phyloP scores from a whole-genome alignment of 2,113 vertebrate species.

The Nibea albiflora region DNA sequence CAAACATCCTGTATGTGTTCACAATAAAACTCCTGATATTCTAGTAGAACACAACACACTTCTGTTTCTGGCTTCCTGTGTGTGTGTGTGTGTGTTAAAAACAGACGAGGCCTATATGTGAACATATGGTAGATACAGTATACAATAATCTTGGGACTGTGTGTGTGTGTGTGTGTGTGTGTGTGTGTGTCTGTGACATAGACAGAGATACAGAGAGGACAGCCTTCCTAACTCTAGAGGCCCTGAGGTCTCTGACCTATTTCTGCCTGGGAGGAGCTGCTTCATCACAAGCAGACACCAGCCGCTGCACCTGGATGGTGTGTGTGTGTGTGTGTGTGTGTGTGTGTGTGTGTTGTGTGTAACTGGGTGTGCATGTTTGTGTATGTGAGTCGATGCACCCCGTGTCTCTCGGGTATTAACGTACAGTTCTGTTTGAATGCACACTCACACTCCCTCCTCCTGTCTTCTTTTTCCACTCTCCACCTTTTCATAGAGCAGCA shows the following conservation, averaged over 20 bases:
- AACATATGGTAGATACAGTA: background rate
- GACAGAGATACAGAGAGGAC: slow-evolving; percentile 47
- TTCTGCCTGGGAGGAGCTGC: slow-evolving; percentile 72
- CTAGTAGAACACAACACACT: background rate
- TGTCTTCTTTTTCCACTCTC: slow-evolving; percentile 39
- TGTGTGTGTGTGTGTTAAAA: slow-evolving; percentile 1
- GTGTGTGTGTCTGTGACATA: background rate
- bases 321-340: slow-evolving; percentile 21
- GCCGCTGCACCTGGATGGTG: slow-evolving; percentile 62
- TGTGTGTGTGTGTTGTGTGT: slow-evolving; percentile 22
- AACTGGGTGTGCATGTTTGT: slow-evolving; percentile 15
- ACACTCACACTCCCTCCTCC: slow-evolving; percentile 47
- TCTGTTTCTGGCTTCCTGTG: background rate
- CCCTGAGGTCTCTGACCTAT: slow-evolving; percentile 75
- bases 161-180: background rate
- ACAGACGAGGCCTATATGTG: background rate
- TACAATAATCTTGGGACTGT: background rate
- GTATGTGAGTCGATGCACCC: slow-evolving; percentile 1
- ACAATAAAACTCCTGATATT: background rate
- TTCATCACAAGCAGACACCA: slow-evolving; percentile 74
- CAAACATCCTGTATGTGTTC: background rate
- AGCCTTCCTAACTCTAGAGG: slow-evolving; percentile 54
- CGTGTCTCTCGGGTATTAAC: slow-evolving; percentile 57
- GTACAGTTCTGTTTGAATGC: slow-evolving; percentile 58
- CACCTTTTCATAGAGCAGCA: slow-evolving; percentile 53